Evolutionary conservation across 2,113 vertebrate species (phyloP).

Genomic region (Semnornis frantzii): DNA sequence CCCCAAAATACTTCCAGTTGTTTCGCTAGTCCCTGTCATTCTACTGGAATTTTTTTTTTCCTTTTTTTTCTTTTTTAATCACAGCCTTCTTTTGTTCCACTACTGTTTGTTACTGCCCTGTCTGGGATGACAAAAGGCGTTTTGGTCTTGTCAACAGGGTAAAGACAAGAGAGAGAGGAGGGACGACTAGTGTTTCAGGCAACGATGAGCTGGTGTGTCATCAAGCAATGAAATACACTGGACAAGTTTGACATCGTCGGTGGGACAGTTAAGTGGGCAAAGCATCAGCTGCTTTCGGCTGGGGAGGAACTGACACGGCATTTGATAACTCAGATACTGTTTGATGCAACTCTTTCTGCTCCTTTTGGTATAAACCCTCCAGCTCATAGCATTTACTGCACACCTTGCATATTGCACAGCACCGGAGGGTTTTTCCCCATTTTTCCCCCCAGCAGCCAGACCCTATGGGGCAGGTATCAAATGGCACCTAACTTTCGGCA

Average conservation of each 20-base stretch:
- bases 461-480: neutral
- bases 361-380: neutral
- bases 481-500: neutral
- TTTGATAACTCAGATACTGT: neutral
- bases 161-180: neutral
- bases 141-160: neutral
- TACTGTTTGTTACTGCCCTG: neutral
- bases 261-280: neutral
- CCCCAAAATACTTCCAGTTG: neutral
- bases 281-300: neutral
- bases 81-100: neutral
- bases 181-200: neutral
- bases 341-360: neutral
- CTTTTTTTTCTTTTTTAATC: neutral
- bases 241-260: neutral
- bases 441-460: neutral
- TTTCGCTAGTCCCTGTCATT: neutral
- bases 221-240: neutral
- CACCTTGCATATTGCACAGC: neutral
- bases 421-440: accelerated
- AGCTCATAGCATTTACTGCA: neutral
- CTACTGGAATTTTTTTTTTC: neutral
- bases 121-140: neutral
- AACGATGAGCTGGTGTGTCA: neutral
- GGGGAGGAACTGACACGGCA: neutral